phyloP scores from a whole-genome alignment of 2,797 vertebrate genomes.

The Margarornis squamiger region DNA sequence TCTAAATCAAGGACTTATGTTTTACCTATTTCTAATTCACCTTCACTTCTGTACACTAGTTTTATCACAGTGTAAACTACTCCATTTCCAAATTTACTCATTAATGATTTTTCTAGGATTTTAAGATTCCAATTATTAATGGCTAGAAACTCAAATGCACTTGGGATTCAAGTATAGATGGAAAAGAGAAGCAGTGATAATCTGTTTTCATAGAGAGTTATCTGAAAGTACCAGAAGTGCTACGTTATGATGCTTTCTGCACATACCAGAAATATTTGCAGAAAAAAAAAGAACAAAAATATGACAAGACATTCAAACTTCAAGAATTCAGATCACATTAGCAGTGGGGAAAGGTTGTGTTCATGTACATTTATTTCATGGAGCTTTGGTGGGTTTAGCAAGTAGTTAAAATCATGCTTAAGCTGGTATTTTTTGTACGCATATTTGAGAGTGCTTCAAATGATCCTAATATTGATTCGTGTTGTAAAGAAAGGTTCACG shows the following conservation, averaged over 20 bases:
- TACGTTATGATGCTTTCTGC: neutral
- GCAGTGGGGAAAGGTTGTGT: neutral
- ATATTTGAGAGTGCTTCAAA: neutral
- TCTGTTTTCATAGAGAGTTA: neutral
- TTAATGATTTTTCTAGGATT: neutral
- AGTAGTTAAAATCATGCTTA: neutral
- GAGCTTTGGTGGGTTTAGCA: neutral
- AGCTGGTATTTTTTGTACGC: neutral
- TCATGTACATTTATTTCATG: neutral
- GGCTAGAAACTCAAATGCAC: neutral
- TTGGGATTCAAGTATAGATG: neutral
- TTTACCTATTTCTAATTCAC: neutral
- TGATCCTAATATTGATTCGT: neutral
- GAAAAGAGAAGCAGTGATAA: neutral
- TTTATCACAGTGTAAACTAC: neutral
- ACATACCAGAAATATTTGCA: neutral
- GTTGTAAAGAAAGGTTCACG: neutral
- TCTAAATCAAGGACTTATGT: neutral
- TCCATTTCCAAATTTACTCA: neutral
- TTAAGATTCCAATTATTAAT: neutral
- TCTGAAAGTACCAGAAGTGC: neutral
- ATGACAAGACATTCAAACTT: neutral
- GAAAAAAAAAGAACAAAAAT: neutral
- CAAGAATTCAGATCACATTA: neutral
- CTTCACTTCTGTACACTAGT: neutral